A percentile compares a stretch with the other conserved stretches of the same genome.
Evolutionary conservation across 2,888 invertebrate species (phyloP).

Genomic region (Euzetes globulus): DNA sequence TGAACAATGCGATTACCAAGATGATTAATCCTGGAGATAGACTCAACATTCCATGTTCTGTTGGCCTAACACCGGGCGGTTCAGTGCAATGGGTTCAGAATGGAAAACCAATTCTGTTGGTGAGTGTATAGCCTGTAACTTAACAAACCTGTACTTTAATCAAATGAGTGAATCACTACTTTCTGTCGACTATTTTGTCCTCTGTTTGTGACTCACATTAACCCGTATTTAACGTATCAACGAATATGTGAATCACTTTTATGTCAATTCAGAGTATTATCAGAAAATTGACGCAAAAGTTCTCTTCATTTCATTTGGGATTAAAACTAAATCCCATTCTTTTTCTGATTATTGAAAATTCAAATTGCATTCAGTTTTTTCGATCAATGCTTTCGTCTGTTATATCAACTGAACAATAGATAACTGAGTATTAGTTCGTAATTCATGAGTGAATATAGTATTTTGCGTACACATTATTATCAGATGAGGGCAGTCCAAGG

Average conservation of each 20-base stretch:
- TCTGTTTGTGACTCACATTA: slow-evolving; percentile 2
- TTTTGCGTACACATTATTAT: too few relatives aligned
- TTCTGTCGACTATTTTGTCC: neutral
- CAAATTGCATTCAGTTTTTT: neutral
- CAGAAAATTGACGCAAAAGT: neutral
- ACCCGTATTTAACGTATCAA: slow-evolving; percentile 10
- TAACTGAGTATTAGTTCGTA: neutral
- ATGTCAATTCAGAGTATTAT: neutral
- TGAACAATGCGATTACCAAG: slow-evolving; percentile 20
- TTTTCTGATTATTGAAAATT: neutral
- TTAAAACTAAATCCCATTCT: neutral
- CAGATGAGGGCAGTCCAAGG: too few relatives aligned
- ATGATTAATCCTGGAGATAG: slow-evolving; percentile 38
- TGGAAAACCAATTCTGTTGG: slow-evolving; percentile 41
- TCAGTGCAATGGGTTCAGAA: slow-evolving; percentile 42
- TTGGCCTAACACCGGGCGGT: slow-evolving; percentile 40
- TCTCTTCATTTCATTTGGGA: neutral
- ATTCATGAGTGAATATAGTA: neutral
- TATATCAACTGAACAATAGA: neutral
- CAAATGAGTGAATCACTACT: neutral
- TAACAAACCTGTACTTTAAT: too few relatives aligned
- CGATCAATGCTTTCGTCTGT: neutral
- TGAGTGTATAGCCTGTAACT: neutral
- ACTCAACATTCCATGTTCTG: slow-evolving; percentile 41
- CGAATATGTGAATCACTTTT: slow-evolving; percentile 15